Evolutionary conservation across 2,888 invertebrate species (phyloP), one percentile per base, ranked within the genome.

Genomic region (Ochropacha duplaris): DNA sequence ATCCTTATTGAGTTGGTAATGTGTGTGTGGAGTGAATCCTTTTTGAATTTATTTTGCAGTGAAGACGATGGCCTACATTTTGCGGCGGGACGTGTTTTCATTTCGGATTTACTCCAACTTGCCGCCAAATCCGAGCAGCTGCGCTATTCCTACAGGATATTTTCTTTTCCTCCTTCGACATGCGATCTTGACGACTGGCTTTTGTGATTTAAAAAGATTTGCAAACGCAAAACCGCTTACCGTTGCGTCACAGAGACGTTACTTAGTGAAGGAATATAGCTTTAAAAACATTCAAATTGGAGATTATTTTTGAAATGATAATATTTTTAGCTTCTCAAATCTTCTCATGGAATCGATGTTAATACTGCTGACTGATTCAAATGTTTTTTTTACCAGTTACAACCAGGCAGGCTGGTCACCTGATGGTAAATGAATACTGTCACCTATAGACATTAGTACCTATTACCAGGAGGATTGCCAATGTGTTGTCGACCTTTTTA

Each of bases 181-280:
- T 83, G 79, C 81, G 89, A 90, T 90, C 90, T 87, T 88, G 86
- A 87, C 83, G 84, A 87, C 86, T 90, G 82, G 87, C 86, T 92
- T 90, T 91, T 90, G 88, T 87, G 90, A 88, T 91, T 91, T 91
- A 88, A 90, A 91, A 91, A 90, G 90, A 90, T 92, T 90, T 88
- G 78, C 83, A 72, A 68, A 77, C 68, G 82, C 79, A 88, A 90
- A 89, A 83, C 85, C 87, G 89, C 89, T 90, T 90, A 89, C 72
- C 69, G 78, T 73, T 78, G 72, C 79, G 76, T 76, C 72, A 69
- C 69, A 72, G 52, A 52, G 31, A 31, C 22, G n/a, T 16, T 52
- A 22, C 52, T 52, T 52, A 52, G 52, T 14, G 11, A 28, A 26
- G 26, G 24, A 26, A 50, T 50, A 50, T 50, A 16, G 26, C n/a